These are phyloP conservation scores for Samia ricini DNA, from an alignment of 1,140 invertebrate species.

Conservation along the genomic window DNA sequence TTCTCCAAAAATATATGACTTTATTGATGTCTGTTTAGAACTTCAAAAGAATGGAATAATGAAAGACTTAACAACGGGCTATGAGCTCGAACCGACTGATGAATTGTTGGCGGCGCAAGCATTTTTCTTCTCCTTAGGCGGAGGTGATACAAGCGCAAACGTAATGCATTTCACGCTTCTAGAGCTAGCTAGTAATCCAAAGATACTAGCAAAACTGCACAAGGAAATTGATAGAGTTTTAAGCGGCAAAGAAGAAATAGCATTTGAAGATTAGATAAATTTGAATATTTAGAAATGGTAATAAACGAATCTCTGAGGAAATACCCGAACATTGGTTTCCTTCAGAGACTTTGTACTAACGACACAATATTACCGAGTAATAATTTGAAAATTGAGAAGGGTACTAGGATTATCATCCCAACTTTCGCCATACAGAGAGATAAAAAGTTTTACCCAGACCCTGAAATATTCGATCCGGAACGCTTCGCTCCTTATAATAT, in stretches of 20 bases:
- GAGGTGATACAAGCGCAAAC: conserved; percentile 74
- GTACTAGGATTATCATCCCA: conserved; percentile 74
- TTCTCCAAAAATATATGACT: conserved; percentile 26
- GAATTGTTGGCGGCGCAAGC: conserved; percentile 74
- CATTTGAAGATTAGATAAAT: conserved; percentile 59
- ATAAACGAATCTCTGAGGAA: conserved; percentile 62
- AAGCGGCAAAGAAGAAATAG: conserved; percentile 43
- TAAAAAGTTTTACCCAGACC: conserved; percentile 76
- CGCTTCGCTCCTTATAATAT: conserved; percentile 75
- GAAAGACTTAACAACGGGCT: conserved; percentile 30
- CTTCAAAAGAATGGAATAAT: conserved; percentile 36
- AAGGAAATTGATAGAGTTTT: conserved; percentile 62
- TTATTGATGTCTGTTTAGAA: conserved; percentile 33
- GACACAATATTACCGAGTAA: conserved; percentile 67
- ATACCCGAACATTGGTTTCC: conserved; percentile 66
- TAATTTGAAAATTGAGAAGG: conserved; percentile 66
- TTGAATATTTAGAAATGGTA: conserved; percentile 75
- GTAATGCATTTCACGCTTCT: conserved; percentile 54
- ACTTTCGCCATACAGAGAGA: conserved; percentile 80
- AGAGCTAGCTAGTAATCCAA: conserved; percentile 57
- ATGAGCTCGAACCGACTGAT: conserved; percentile 41
- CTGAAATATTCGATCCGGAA: conserved; percentile 80
- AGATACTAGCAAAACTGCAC: conserved; percentile 62
- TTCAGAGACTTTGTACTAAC: conserved; percentile 63
- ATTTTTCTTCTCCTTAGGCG: conserved; percentile 78